phyloP scores from a whole-genome alignment of 2,113 vertebrate genomes.

The Leuciscus idus region DNA sequence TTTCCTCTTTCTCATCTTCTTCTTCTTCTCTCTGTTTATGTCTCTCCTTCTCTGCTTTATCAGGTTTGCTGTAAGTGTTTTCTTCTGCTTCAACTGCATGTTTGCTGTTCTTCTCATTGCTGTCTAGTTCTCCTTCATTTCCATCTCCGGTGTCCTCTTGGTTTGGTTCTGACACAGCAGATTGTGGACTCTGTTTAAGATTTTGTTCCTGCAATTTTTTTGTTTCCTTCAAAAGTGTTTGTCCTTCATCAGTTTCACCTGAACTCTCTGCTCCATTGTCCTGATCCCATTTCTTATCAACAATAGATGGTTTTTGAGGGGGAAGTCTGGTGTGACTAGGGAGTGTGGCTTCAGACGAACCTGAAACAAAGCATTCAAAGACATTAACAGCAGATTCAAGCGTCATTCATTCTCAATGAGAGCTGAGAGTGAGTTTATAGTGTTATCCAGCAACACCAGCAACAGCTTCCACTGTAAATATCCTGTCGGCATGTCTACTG shows the following conservation, averaged over 20 bases:
- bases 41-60: not conserved
- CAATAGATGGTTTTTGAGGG: not conserved
- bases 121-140: not conserved
- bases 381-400: not conserved
- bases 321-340: not conserved
- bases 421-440: not conserved
- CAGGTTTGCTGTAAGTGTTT: not conserved
- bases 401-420: not conserved
- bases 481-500: not conserved
- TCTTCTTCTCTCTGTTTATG: not conserved
- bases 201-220: too few species aligned
- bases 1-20: not conserved
- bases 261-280: not conserved
- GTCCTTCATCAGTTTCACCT: not conserved
- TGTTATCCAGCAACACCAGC: not conserved
- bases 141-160: not conserved
- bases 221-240: not conserved
- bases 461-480: too few species aligned
- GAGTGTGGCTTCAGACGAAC: constrained; percentile 3
- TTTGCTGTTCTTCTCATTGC: not conserved
- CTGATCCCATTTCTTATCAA: not conserved
- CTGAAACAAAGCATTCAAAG: not conserved
- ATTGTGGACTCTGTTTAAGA: not conserved
- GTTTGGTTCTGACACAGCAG: not conserved
- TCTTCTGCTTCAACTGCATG: not conserved